Evolutionary conservation across 2,113 vertebrate genomes (phyloP).

Genomic region (Callithrix jacchus): DNA sequence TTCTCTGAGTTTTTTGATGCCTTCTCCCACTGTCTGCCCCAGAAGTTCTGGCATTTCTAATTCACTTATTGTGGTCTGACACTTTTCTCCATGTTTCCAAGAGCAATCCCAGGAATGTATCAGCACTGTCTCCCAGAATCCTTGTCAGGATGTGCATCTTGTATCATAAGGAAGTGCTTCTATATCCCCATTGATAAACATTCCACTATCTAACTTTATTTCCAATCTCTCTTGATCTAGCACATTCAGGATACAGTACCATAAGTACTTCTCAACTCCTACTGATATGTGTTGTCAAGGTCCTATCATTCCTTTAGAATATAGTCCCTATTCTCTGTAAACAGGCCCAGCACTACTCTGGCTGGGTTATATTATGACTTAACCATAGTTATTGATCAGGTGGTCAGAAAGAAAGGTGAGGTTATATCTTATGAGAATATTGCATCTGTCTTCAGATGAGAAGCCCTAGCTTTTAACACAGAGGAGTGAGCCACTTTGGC

Average conservation of each 20-base stretch:
- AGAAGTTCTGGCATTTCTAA: not conserved
- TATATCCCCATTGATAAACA: not conserved
- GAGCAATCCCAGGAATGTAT: not conserved
- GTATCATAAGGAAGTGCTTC: not conserved
- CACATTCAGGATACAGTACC: not conserved
- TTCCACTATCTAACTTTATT: not conserved
- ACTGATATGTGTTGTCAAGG: too few relatives aligned
- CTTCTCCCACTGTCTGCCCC: not conserved
- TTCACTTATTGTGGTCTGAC: not conserved
- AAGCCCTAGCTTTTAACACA: not conserved
- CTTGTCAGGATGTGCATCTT: not conserved
- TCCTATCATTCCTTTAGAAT: not conserved
- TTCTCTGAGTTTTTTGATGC: not conserved
- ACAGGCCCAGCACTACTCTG: not conserved
- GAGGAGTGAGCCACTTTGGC: not conserved
- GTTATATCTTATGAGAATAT: not conserved
- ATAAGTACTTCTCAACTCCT: not conserved
- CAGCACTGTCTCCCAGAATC: not conserved
- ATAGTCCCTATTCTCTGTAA: not conserved
- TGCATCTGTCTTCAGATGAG: not conserved
- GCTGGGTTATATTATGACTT: not conserved
- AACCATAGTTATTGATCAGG: not conserved
- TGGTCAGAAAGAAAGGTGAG: not conserved
- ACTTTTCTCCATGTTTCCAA: not conserved
- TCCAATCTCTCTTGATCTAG: not conserved